These are phyloP conservation scores for Mesorhabditis belari DNA, from an alignment of 2,888 invertebrate genomes.

Conservation along the genomic window DNA sequence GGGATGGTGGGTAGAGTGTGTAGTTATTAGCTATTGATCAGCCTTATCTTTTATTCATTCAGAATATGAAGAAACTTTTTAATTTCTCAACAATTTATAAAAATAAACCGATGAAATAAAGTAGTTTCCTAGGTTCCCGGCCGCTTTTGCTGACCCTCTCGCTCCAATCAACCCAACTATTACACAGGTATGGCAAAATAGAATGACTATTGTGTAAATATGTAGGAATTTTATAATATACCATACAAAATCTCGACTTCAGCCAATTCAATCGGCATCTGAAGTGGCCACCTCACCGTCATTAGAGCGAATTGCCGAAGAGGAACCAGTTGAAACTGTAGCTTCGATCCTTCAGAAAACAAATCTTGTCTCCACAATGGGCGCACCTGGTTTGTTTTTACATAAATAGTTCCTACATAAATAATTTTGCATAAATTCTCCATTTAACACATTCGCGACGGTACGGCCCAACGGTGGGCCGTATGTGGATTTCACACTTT, in stretches of 20 bases:
- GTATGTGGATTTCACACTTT: too few relatives aligned
- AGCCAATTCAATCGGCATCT: conserved; percentile 25
- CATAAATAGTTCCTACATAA: too few relatives aligned
- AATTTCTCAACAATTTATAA: too few relatives aligned
- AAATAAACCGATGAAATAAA: conserved; percentile 34
- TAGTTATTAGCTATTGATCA: background rate
- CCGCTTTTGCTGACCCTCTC: conserved; percentile 55
- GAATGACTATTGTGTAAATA: background rate
- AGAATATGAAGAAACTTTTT: too few relatives aligned
- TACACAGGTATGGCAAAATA: conserved; percentile 3
- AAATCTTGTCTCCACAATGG: too few relatives aligned
- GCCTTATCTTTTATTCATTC: too few relatives aligned
- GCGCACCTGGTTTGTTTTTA: too few relatives aligned
- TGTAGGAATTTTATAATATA: conserved; percentile 1
- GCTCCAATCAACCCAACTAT: conserved; percentile 19
- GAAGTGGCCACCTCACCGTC: conserved; percentile 29
- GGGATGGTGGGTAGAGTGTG: background rate
- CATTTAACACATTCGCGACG: too few relatives aligned
- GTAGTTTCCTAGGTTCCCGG: conserved; percentile 57
- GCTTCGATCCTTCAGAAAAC: background rate
- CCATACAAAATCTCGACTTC: background rate
- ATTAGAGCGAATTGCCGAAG: conserved; percentile 29
- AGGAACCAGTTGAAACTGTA: conserved; percentile 2
- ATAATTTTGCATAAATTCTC: too few relatives aligned
- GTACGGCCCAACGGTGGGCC: too few relatives aligned